A percentile compares a stretch with the other conserved stretches of the same genome.
Evolutionary conservation across 2,888 invertebrate species (phyloP).

Genomic region (Arctia plantaginis): DNA sequence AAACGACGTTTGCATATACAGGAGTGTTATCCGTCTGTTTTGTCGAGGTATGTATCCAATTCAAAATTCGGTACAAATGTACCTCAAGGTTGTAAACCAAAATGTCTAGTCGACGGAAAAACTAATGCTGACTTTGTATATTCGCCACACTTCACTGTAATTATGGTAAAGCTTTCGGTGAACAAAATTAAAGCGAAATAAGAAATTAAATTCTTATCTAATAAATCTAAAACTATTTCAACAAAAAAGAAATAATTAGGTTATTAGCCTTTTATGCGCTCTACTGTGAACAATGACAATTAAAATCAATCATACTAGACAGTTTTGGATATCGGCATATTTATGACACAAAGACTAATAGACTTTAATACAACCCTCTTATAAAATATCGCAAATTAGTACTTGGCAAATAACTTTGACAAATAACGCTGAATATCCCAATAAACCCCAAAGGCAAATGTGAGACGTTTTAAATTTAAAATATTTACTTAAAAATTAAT

Average conservation of each 20-base stretch:
- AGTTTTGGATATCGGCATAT: no score
- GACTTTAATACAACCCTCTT: no score
- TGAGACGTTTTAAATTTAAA: background rate
- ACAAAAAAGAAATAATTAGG: no score
- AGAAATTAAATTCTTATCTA: no score
- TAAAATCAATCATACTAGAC: no score
- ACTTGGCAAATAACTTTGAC: background rate
- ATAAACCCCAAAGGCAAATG: background rate
- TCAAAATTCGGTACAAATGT: background rate
- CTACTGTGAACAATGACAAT: no score
- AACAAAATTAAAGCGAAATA: no score
- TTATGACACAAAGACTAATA: no score
- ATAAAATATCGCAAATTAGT: no score
- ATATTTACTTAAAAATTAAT: slow-evolving; percentile 34
- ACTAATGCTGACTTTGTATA: background rate
- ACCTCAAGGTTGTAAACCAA: background rate
- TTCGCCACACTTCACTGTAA: background rate
- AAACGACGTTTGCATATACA: background rate
- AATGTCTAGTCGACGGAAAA: background rate
- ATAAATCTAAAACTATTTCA: no score
- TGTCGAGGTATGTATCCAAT: no score
- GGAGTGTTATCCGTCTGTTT: background rate
- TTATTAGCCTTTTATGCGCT: no score
- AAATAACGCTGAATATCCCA: background rate
- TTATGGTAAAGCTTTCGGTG: background rate